Base-by-base conservation (phyloP, 2,888 invertebrate genomes). In the Molorchus minor region DNA sequence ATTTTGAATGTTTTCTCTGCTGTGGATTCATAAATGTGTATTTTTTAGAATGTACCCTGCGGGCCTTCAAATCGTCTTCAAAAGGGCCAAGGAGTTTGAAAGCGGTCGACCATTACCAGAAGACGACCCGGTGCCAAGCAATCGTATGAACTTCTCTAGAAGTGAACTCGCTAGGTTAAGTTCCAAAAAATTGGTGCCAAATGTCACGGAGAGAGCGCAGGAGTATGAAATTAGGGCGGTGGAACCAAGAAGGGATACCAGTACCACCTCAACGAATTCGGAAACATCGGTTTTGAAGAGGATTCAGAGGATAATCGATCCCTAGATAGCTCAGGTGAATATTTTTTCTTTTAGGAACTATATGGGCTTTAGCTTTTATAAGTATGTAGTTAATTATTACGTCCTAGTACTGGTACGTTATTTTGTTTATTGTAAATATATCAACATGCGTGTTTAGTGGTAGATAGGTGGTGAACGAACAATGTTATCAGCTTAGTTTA, bases 51-150 rank as follows among this genome's bases (percentile, higher is more conserved):
- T 73, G 62, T 77, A 74, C 58, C 81, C 82, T 0, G 79, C 81
- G 0, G 74, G 71, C 52, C 81, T 89, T 40, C 89, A 90, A 75
- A 84, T 91, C 58, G 92, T 92, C 30, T 88, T 89, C 12, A 87
- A 87, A 49, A 83, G 91, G 21, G 89, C 91, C 8, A 85, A 87
- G 66, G 91, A 91, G 77, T 88, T 92, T 70, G 92, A 92, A 72
- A 84, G 84, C 10, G 87, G 87, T 1, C 84, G 85, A 69, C 84
- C 88, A 16, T 79, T 84, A 30, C 84, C 84, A 43, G 85, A 85
- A 61, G 81, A 80, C 58, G 83, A 84, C 57, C 82, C 82, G n/a
- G 76, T 81, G 3, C 72, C 85, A 35, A 84, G 85, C 60, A 85
- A 88, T 68, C 84, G 89, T 51, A 89, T 88, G 20, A 87, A 86